phyloP scores from a whole-genome alignment of 2,797 vertebrate species.

The Taeniopygia guttata region DNA sequence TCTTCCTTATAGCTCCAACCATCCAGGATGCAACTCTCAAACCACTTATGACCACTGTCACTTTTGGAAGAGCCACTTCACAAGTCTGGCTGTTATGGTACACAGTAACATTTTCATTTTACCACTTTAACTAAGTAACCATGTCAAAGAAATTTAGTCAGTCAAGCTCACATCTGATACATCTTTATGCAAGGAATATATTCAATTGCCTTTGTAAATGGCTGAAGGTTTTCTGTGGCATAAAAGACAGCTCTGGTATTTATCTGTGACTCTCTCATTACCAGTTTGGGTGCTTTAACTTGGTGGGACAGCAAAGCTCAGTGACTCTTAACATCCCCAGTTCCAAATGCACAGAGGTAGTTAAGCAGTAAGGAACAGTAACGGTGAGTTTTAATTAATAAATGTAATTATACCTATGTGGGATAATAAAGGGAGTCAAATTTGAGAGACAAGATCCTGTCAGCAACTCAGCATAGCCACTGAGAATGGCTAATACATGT shows the following conservation, averaged over 20 bases:
- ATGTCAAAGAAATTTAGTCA: background rate
- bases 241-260: background rate
- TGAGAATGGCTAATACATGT: background rate
- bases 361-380: background rate
- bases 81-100: background rate
- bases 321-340: background rate
- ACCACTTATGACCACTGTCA: background rate
- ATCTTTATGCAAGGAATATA: background rate
- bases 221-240: background rate
- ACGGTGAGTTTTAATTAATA: background rate
- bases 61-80: background rate
- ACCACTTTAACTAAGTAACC: background rate
- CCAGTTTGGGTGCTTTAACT: background rate
- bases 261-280: background rate
- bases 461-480: background rate
- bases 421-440: background rate
- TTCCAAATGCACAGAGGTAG: background rate
- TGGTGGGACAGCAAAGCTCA: accelerated
- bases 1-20: background rate
- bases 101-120: background rate
- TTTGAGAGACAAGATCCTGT: background rate
- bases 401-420: background rate
- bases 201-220: background rate
- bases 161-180: background rate
- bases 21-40: background rate